phyloP scores from a whole-genome alignment of 1,140 invertebrate genomes.

The Pogonomyrmex californicus region DNA sequence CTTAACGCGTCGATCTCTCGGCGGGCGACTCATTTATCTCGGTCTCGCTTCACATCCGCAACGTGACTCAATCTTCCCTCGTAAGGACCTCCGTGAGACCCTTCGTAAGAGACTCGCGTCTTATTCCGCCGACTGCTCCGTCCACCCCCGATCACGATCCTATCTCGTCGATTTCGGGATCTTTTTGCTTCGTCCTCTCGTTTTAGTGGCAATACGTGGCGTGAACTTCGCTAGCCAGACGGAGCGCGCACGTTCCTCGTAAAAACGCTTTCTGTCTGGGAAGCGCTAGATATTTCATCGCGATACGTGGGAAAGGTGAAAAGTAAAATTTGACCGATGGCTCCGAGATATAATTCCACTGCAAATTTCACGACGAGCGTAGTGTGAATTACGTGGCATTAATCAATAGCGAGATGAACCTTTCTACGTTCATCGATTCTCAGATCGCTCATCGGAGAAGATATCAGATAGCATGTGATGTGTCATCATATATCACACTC shows the following conservation, averaged over 20 bases:
- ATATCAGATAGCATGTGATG: background rate
- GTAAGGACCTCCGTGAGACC: constrained; percentile 11
- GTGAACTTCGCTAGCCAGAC: background rate
- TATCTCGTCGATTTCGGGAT: constrained; percentile 7
- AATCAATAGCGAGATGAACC: constrained; percentile 12
- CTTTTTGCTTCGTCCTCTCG: constrained; percentile 8
- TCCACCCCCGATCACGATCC: constrained; percentile 30
- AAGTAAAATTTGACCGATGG: constrained; percentile 24
- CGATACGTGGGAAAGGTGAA: constrained; percentile 1
- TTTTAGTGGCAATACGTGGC: constrained; percentile 24
- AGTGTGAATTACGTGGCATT: constrained; percentile 1
- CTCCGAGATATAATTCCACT: background rate
- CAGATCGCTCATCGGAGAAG: constrained; percentile 7
- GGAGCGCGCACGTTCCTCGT: background rate
- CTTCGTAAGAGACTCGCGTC: background rate
- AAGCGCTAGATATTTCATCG: constrained; percentile 8
- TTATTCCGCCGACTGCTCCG: background rate
- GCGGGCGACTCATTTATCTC: constrained; percentile 63
- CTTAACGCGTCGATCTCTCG: constrained; percentile 57
- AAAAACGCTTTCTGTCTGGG: background rate
- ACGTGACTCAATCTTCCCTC: constrained; percentile 69
- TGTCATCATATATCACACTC: constrained; percentile 20
- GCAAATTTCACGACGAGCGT: background rate
- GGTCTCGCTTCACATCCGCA: constrained; percentile 44
- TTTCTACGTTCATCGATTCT: constrained; percentile 12